Evolutionary conservation across 2,113 vertebrate genomes (phyloP).

Genomic region (Butorides virescens): DNA sequence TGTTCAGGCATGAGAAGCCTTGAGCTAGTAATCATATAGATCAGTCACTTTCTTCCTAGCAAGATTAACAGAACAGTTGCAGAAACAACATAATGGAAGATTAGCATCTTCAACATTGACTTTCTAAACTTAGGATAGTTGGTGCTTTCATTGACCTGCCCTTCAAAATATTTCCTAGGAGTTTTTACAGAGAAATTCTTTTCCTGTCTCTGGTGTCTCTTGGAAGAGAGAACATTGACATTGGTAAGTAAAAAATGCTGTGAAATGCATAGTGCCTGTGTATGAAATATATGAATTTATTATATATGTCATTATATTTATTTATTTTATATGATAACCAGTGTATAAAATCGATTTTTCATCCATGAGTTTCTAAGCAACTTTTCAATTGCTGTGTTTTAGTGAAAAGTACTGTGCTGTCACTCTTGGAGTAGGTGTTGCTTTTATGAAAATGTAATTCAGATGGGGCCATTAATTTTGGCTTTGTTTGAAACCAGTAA

Average conservation of each 20-base stretch:
- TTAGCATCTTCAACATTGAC: background rate
- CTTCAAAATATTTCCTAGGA: slow-evolving; percentile 78
- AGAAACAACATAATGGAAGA: background rate
- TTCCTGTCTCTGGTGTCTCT: slow-evolving; percentile 94
- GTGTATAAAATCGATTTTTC: background rate
- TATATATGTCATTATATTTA: no score
- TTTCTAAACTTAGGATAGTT: background rate
- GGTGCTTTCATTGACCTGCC: background rate
- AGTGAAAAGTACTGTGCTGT: background rate
- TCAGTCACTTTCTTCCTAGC: background rate
- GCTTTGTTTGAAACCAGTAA: background rate
- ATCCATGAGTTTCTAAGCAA: background rate
- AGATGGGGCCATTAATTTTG: background rate
- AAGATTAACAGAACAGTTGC: background rate
- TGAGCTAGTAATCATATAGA: background rate
- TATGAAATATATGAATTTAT: background rate
- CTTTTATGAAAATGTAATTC: background rate
- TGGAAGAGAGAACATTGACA: slow-evolving; percentile 95
- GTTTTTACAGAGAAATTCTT: slow-evolving; percentile 94
- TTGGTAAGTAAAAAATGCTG: slow-evolving; percentile 82
- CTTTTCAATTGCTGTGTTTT: background rate
- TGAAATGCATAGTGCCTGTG: background rate
- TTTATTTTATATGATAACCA: background rate
- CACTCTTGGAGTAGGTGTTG: background rate
- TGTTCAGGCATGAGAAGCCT: background rate